Evolutionary conservation across 2,113 vertebrate genomes (phyloP), one percentile per base, ranked within the genome.

Genomic region (Xiphophorus couchianus): DNA sequence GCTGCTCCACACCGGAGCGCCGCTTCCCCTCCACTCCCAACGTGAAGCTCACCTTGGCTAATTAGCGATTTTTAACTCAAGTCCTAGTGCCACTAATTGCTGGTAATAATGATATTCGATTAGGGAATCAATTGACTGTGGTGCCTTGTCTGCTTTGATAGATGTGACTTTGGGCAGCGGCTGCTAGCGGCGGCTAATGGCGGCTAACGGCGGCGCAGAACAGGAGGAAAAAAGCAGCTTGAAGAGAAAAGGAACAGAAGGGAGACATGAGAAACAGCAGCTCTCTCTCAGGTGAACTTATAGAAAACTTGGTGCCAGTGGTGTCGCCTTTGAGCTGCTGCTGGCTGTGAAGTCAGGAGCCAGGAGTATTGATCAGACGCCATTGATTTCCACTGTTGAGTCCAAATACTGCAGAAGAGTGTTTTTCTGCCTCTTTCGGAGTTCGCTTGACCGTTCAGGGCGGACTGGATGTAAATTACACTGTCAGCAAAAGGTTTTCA

Each of bases 31-130:
- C 22, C 51, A 31, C 1, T 74, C 71, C 9, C 76, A 65, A 63
- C 9, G 74, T 27, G 37, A 25, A 77, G 39, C 71, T 13, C 31
- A 25, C 81, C 65, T 85, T 88, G 83, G 79, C 82, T 90, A 91
- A 93, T 92, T 85, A 91, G 83, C 2, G 64, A 81, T 88, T 91
- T 74, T 87, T 78, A 90, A 88, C 75, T 79, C 77, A 81, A 89
- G 83, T 86, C 86, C 83, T 83, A 81, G 88, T 84, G 83, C 80
- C 29, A 75, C 71, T 93, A 92, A 91, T 93, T 92, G 89, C 79
- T 84, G 78, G 77, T 86, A 87, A 91, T 92, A 90, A 90, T 89
- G 88, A 89, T 88, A 85, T 92, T 93, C 79, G 90, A 92, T 93
- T 89, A 93, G 79, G 33, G 79, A 91, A 91, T 92, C 90, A 93